A percentile compares a stretch with the other conserved stretches of the same genome.
phyloP scores from a whole-genome alignment of 2,888 invertebrate genomes.

The Calameuta pallipes region DNA sequence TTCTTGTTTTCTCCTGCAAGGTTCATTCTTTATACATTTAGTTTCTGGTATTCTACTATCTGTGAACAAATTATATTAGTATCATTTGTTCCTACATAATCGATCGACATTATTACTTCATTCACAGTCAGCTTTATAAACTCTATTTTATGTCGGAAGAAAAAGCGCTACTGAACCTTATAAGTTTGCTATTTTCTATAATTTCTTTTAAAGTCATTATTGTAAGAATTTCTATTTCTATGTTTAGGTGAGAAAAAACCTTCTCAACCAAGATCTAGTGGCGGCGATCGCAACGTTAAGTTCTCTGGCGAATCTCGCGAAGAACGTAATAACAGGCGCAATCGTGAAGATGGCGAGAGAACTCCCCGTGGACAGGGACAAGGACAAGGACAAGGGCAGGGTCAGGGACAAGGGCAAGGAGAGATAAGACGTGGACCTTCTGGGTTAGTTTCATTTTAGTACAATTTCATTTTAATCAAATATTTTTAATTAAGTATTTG shows the following conservation, averaged over 20 bases:
- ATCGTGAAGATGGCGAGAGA: conserved; percentile 70
- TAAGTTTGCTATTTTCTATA: background rate
- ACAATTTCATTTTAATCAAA: conserved; percentile 36
- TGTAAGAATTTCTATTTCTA: background rate
- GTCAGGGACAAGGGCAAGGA: conserved; percentile 37
- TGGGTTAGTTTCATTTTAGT: conserved; percentile 44
- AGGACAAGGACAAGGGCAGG: conserved; percentile 35
- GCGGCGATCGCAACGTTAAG: conserved; percentile 68
- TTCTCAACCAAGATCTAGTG: conserved; percentile 48
- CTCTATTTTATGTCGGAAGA: background rate
- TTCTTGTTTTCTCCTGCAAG: background rate
- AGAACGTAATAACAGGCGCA: conserved; percentile 77
- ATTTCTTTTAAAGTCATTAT: background rate
- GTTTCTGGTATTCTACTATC: background rate
- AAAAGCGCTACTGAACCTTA: background rate
- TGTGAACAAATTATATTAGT: background rate
- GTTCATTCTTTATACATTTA: background rate
- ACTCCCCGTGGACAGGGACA: conserved; percentile 44
- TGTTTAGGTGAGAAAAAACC: conserved; percentile 67
- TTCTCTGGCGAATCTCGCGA: conserved; percentile 74
- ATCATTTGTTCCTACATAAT: conserved; percentile 44
- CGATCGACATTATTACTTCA: background rate
- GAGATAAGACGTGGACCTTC: conserved; percentile 57
- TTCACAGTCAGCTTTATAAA: background rate
- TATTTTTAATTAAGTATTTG: conserved; percentile 4